phyloP scores from a whole-genome alignment of 2,888 invertebrate genomes.

The Synergus umbraculus region DNA sequence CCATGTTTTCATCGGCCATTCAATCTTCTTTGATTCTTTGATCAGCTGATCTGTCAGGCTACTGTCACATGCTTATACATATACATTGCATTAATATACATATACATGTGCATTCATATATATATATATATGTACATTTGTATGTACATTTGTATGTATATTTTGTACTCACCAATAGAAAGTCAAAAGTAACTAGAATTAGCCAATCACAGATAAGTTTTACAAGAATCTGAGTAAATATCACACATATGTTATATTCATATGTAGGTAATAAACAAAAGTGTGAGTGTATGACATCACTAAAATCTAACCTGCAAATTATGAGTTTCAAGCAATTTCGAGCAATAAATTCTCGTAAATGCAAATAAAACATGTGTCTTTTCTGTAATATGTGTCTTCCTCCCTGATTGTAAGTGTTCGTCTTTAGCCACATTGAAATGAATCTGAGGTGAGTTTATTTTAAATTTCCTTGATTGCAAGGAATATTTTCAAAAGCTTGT shows the following conservation, averaged over 20 bases:
- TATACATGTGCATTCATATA: no score
- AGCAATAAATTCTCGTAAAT: not conserved
- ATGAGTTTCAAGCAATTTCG: not conserved
- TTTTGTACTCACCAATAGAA: not conserved
- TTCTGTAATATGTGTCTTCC: not conserved
- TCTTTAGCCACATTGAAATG: not conserved
- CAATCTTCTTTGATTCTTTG: not conserved
- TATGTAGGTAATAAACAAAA: not conserved
- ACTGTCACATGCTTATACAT: not conserved
- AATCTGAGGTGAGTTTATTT: not conserved
- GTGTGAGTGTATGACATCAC: constrained; percentile 3
- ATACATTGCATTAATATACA: not conserved
- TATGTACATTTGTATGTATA: not conserved
- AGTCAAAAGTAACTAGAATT: not conserved
- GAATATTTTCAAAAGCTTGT: not conserved
- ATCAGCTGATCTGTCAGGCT: constrained; percentile 19
- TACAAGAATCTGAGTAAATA: not conserved
- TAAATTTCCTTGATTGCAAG: not conserved
- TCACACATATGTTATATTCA: not conserved
- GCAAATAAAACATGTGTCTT: not conserved
- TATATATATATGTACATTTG: no score
- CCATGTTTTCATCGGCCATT: constrained; percentile 65
- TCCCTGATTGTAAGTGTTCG: not conserved
- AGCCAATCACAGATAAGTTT: not conserved
- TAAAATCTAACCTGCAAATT: constrained; percentile 15